phyloP scores from a whole-genome alignment of 2,888 invertebrate species.

The Horisme vitalbata region DNA sequence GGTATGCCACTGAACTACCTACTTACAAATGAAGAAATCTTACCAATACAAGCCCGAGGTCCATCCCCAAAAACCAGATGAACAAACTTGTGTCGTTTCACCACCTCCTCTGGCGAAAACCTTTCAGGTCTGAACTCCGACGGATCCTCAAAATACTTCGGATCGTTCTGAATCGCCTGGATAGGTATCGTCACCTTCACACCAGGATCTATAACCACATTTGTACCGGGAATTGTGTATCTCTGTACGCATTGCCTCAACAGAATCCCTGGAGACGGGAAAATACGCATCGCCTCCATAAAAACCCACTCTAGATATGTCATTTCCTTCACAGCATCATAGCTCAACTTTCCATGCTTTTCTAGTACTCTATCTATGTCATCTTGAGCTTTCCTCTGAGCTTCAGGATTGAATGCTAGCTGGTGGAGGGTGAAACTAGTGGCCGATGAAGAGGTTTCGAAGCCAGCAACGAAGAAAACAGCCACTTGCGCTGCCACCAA shows the following conservation, averaged over 20 bases:
- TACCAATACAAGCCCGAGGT: conserved; percentile 56
- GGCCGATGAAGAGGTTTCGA: conserved; percentile 56
- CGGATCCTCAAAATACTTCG: conserved; percentile 51
- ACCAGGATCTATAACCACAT: conserved; percentile 46
- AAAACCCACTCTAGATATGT: conserved; percentile 49
- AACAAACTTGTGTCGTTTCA: conserved; percentile 38
- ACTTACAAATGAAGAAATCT: too few species aligned
- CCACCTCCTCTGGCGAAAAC: conserved; percentile 39
- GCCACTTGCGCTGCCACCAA: conserved; percentile 50
- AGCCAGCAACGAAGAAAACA: conserved; percentile 25
- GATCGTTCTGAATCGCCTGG: conserved; percentile 52
- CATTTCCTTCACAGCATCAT: conserved; percentile 55
- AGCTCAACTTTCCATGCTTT: conserved; percentile 45
- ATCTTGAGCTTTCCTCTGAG: conserved; percentile 46
- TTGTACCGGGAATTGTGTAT: conserved; percentile 48
- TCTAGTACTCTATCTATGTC: conserved; percentile 48
- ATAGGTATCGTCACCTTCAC: conserved; percentile 47
- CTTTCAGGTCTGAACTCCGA: conserved; percentile 52
- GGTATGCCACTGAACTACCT: too few species aligned
- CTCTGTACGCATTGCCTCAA: conserved; percentile 41
- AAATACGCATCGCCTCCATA: conserved; percentile 53
- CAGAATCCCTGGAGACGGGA: conserved; percentile 55
- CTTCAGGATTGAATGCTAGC: conserved; percentile 48
- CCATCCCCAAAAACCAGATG: conserved; percentile 55
- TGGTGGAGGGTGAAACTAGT: conserved; percentile 55